Evolutionary conservation across 2,113 vertebrate species (phyloP), one percentile per base, ranked within the genome.

Genomic region (Fulica atra): DNA sequence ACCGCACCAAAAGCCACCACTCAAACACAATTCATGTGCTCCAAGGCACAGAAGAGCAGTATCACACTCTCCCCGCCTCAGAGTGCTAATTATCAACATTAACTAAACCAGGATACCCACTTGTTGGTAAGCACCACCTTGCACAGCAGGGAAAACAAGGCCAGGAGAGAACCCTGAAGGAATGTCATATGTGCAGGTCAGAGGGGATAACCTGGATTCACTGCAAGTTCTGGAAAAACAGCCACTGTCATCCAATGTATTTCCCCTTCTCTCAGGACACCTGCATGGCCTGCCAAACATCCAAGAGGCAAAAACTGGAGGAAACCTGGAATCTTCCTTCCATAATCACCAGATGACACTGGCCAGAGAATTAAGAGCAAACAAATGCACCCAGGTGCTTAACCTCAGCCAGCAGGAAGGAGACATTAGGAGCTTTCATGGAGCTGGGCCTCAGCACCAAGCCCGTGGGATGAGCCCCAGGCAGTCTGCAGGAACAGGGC

Each of bases 91-190:
- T 10, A 24, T 7, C 19, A n/a, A 13, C 46, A 8, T 10, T 53
- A 93, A 92, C 77, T 64, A 91, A 84, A 84, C 60, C 96, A 86
- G 89, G 89, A n/a, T 60, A 84, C 25, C 69, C 77, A 63, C 86
- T 86, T 84, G 86, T 57, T 74, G 83, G 86, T 26, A 56, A 94
- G 88, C 74, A 65, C 23, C 29, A 16, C 35, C 18, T 33, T 56
- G 9, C 35, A 7, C 0, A 26, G 56, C 65, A 76, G 48, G 53
- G 70, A 8, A 59, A 83, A 83, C 51, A 86, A 63, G 86, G 76
- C 2, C 91, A 86, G 42, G 11, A 74, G 56, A 81, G 46, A 86
- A 46, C 19, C 63, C 63, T 31, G 50, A 38, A 31, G 66, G 40
- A 40, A 48, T 16, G 25, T 2, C 6, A 0, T 1, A 6, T 0